Percentiles rank a stretch among this genome's conserved stretches.
phyloP scores from a whole-genome alignment of 2,113 vertebrate species.

The Catharus bicknelli region DNA sequence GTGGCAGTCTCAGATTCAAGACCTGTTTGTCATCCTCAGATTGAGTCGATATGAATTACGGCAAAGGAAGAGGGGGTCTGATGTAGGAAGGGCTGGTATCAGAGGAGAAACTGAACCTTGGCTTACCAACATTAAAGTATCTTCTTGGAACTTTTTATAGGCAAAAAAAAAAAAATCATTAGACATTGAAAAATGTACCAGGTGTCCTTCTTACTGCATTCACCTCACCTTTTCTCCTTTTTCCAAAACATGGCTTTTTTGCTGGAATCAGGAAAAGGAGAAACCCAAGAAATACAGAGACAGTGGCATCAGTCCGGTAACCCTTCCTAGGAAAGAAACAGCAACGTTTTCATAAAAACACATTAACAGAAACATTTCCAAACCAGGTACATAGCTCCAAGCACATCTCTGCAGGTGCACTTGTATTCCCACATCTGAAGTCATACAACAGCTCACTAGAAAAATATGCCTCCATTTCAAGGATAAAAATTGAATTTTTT shows the following conservation, averaged over 20 bases:
- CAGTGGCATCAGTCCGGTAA: slow-evolving; percentile 94
- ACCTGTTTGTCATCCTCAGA: not conserved
- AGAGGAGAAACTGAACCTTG: not conserved
- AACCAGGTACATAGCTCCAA: not conserved
- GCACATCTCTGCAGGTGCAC: not conserved
- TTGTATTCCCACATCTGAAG: not conserved
- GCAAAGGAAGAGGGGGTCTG: not conserved
- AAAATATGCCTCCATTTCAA: not conserved
- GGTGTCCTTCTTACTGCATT: not conserved
- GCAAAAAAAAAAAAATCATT: not conserved
- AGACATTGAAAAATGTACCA: not conserved
- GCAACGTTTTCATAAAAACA: not conserved
- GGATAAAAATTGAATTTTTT: not conserved
- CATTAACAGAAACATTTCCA: not conserved
- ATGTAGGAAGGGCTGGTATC: not conserved
- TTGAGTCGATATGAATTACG: not conserved
- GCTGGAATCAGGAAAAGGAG: slow-evolving; percentile 96
- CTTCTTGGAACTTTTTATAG: not conserved
- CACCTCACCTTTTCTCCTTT: slow-evolving; percentile 73
- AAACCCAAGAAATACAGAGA: slow-evolving; percentile 94
- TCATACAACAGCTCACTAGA: not conserved
- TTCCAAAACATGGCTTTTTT: slow-evolving; percentile 80
- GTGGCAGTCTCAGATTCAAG: not conserved
- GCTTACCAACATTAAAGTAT: not conserved
- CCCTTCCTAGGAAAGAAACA: slow-evolving; percentile 83